phyloP scores from a whole-genome alignment of 1,140 invertebrate genomes.

The Globodera rostochiensis region DNA sequence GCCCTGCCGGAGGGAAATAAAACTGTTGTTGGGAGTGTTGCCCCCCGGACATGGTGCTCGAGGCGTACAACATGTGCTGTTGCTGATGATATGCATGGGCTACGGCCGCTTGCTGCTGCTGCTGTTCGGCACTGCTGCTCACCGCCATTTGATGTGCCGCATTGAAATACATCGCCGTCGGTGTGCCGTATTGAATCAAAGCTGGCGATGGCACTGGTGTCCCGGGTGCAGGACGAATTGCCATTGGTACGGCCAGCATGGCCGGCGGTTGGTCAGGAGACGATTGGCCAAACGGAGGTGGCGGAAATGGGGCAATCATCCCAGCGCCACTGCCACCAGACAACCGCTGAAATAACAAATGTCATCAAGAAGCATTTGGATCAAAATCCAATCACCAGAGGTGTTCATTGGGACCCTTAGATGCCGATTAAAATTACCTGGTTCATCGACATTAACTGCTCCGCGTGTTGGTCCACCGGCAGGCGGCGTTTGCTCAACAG shows the following conservation, averaged over 20 bases:
- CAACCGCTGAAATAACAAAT: not conserved
- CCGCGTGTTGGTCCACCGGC: slow-evolving; percentile 6
- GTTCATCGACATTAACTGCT: slow-evolving; percentile 5
- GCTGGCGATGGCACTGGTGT: not conserved
- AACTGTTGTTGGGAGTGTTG: not conserved
- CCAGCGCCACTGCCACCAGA: not conserved
- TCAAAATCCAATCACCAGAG: not conserved
- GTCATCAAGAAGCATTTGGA: not conserved
- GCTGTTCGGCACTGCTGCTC: not conserved
- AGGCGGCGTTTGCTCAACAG: slow-evolving; percentile 6
- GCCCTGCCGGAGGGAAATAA: not conserved
- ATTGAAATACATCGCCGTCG: not conserved
- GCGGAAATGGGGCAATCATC: not conserved
- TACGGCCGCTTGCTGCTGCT: not conserved
- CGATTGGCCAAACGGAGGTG: not conserved
- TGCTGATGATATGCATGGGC: too few species aligned
- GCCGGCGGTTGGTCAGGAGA: not conserved
- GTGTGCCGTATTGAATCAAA: not conserved
- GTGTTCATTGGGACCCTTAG: not conserved
- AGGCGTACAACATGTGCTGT: not conserved
- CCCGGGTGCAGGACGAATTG: not conserved
- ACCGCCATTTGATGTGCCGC: not conserved
- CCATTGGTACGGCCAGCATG: not conserved
- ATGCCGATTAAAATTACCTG: not conserved
- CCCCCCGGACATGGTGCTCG: not conserved